Percentiles rank a stretch among this genome's conserved stretches.
Evolutionary conservation across 2,113 vertebrate genomes (phyloP).

Genomic region (Myiozetetes cayanensis): DNA sequence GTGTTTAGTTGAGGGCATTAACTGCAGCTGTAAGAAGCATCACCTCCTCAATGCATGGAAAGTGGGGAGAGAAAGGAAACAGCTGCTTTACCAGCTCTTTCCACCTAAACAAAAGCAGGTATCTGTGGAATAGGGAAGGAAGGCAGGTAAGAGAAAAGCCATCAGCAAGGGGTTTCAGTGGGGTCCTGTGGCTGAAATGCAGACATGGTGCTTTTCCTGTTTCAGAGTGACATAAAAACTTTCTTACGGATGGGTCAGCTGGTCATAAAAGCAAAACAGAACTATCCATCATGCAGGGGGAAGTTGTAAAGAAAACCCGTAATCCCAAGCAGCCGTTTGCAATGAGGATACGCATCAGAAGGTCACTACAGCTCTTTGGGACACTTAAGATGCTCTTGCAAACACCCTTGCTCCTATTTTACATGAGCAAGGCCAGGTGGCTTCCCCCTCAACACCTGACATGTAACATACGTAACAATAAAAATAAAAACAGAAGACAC

Average conservation of each 20-base stretch:
- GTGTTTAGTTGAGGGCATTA: not conserved
- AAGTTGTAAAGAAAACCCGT: not conserved
- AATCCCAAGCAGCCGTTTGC: not conserved
- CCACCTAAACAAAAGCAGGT: not conserved
- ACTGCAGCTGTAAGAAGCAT: not conserved
- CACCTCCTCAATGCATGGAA: not conserved
- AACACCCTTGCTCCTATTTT: not conserved
- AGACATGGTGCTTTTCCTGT: not conserved
- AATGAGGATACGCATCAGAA: not conserved
- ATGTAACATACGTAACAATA: not conserved
- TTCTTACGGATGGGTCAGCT: not conserved
- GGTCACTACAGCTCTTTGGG: not conserved
- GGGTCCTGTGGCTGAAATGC: not conserved
- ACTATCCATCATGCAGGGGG: not conserved
- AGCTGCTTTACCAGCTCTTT: not conserved
- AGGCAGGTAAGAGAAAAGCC: not conserved
- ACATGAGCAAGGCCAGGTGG: not conserved
- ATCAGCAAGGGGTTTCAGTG: not conserved
- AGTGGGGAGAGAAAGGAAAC: not conserved
- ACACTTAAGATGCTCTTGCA: not conserved
- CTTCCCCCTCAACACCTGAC: not conserved
- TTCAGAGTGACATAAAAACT: not conserved
- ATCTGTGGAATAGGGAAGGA: not conserved
- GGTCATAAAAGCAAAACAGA: not conserved
- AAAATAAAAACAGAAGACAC: conserved; percentile 67